Evolutionary conservation across 2,797 vertebrate genomes (phyloP).

Genomic region (Acropternis orthonyx): DNA sequence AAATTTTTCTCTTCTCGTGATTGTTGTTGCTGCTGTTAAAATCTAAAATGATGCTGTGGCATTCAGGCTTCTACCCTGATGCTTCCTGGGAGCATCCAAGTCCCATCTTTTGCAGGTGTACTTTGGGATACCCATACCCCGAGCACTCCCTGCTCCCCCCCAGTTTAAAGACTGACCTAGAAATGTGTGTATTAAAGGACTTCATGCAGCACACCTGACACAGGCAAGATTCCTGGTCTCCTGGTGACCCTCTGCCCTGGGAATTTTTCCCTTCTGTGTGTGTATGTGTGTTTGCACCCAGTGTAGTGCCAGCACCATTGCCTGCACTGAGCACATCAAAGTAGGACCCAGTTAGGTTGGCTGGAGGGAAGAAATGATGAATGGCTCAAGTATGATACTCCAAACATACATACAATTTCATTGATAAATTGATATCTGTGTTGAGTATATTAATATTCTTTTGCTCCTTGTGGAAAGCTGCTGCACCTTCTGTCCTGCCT

Average conservation of each 20-base stretch:
- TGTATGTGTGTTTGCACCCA: neutral
- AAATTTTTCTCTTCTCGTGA: neutral
- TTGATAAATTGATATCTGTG: neutral
- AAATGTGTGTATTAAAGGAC: slow-evolving; percentile 18
- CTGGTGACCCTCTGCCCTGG: neutral
- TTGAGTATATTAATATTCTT: neutral
- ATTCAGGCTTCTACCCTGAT: neutral
- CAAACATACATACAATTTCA: neutral
- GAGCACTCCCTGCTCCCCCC: neutral
- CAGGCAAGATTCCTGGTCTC: neutral
- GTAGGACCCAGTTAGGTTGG: neutral
- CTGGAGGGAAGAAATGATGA: slow-evolving; percentile 4
- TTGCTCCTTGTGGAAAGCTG: neutral
- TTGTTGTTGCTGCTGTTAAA: slow-evolving; percentile 27
- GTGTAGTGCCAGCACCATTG: neutral
- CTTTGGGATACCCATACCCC: neutral
- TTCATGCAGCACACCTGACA: neutral
- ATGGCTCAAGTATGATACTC: neutral
- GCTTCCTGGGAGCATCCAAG: neutral
- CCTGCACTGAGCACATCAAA: neutral
- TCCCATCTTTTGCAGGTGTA: neutral
- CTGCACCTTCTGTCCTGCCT: neutral
- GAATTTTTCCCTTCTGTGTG: neutral
- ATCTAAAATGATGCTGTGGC: slow-evolving; percentile 35
- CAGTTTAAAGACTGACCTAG: slow-evolving; percentile 43